Evolutionary conservation across 2,797 vertebrate species (phyloP), one percentile per base, ranked within the genome.

Genomic region (Sylvia borin): DNA sequence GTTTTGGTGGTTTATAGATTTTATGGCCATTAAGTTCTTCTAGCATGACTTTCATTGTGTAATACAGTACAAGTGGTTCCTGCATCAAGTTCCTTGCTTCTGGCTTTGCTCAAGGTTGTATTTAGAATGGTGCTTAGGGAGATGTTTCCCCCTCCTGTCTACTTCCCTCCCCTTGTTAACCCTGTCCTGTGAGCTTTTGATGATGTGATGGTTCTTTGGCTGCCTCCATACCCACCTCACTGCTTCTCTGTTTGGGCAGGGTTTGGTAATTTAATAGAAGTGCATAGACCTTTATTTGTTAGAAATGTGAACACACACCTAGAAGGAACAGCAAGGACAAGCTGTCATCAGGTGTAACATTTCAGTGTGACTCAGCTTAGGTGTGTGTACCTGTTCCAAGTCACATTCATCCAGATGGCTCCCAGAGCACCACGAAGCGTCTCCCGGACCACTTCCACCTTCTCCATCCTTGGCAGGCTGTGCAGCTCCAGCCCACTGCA

Each of bases 1-100:
- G 22, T 78, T 87, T 91, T 26, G 50, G 26, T 90, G 78, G 90
- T 88, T 92, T 85, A 82, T 81, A 48, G 82, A 25, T 85, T 90
- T 94, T 90, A 79, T 3, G 10, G 72, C 34, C 64, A 85, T 87
- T 82, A 92, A 72, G 54, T 75, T 82, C 36, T 68, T 54, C 42
- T 53, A 85, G 50, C 38, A 58, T 65, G 67, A 87, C 71, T 94
- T 91, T 31, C 34, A 42, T 75, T 85, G 62, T 79, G 17, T 82
- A 65, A 85, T 72, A 34, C 16, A 61, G 71, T 60, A 53, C 45
- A 85, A 68, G 66, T 89, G n/a, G 36, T 57, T 94, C 71, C 29
- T 94, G 36, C 0, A 0, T 78, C 57, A 74, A 13, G 29, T 67
- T 57, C 8, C 0, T 45, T 75, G 58, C 73, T 78, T 67, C 71